phyloP scores from a whole-genome alignment of 2,113 vertebrate genomes.

The Corvus cornix region DNA sequence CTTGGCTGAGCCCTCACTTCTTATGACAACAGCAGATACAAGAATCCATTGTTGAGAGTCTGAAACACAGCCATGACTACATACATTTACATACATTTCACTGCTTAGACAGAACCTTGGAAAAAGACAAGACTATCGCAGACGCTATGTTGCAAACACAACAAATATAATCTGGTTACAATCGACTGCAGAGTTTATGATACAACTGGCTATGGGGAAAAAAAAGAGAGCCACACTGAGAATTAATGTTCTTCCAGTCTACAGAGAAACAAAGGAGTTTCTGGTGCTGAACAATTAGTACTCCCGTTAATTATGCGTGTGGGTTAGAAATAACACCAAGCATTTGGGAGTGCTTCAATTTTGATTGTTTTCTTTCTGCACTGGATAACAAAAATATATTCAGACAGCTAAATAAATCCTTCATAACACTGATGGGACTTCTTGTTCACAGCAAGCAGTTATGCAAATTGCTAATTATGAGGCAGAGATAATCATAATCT shows the following conservation, averaged over 20 bases:
- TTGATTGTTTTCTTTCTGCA: conserved; percentile 66
- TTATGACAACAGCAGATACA: conserved; percentile 10
- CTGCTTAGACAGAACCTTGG: conserved; percentile 18
- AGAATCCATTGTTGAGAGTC: background rate
- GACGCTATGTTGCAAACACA: background rate
- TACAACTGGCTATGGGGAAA: background rate
- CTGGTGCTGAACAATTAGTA: conserved; percentile 75
- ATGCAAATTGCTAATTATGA: conserved; percentile 78
- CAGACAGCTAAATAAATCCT: conserved; percentile 77
- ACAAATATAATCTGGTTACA: conserved; percentile 60
- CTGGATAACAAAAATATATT: conserved; percentile 72
- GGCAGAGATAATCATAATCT: conserved; percentile 75
- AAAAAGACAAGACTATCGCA: conserved; percentile 15
- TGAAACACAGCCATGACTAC: conserved; percentile 3
- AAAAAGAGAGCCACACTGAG: conserved; percentile 30
- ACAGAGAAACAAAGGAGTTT: conserved; percentile 73
- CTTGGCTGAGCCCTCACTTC: background rate
- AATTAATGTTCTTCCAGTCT: conserved; percentile 70
- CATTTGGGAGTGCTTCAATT: conserved; percentile 69
- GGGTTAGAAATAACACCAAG: conserved; percentile 65
- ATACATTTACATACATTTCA: background rate
- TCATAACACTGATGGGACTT: conserved; percentile 67
- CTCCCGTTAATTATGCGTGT: conserved; percentile 68
- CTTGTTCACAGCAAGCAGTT: conserved; percentile 69
- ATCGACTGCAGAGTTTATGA: conserved; percentile 40